Evolutionary conservation across 37 sponge, comb jelly and placozoan species (phyloP), one percentile per base, ranked within the genome.

Genomic region (Tethya wilhelma): DNA sequence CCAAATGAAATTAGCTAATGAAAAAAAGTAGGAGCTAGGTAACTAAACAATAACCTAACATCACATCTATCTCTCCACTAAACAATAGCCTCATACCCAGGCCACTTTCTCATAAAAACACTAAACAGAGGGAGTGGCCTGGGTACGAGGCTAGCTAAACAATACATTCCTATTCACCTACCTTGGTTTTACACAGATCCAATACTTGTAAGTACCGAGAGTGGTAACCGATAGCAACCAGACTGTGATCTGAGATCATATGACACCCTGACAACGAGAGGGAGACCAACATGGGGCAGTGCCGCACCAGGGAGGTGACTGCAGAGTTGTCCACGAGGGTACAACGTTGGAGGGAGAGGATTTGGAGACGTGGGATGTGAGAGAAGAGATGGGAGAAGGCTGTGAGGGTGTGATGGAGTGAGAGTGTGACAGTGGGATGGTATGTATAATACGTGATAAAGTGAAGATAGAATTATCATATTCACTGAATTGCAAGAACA

Each of bases 261-360:
- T 65, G 45, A 74, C 87, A 87, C 14, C 87, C 81, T 39, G 81
- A 64, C 19, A 87, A 38, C 57, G 58, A 69, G 46, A 87, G 81
- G 1, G 81, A 87, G 33, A 42, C 49, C 22, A 87, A 25, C 36
- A 46, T 44, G 23, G 87, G 46, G 39, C 67, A 80, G 64, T 42
- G 41, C 64, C 46, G 53, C 3, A 40, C 60, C 38, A 78, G 79
- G 40, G 46, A 63, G 56, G 64, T n/a, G 25, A 79, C 53, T 22
- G 86, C 64, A 49, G 65, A 25, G 73, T 86, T 26, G 34, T 86
- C 79, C 29, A 86, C 31, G 17, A 86, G 79, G 12, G 79, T 73
- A 34, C 86, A 86, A 56, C 71, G 72, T 42, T 72, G 42, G 31
- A 79, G 42, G 55, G 71, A 72, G 73, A 86, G 53, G 11, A 63